A percentile compares a stretch with the other conserved stretches of the same genome.
Evolutionary conservation across 1,140 invertebrate genomes (phyloP).

Genomic region (Euwallacea fornicatus): DNA sequence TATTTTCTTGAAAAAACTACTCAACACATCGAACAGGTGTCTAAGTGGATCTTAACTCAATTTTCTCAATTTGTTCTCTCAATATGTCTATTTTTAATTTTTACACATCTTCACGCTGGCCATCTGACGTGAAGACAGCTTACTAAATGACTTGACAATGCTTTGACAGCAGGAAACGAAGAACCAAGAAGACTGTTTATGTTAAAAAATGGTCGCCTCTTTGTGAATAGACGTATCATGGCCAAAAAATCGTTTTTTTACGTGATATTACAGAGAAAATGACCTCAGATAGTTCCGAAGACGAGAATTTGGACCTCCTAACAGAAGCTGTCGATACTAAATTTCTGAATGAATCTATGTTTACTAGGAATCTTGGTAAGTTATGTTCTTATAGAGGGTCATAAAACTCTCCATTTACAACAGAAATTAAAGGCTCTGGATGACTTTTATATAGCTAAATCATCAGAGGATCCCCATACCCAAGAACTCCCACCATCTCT

Average conservation of each 20-base stretch:
- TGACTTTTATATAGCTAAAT: too few relatives aligned
- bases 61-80: too few relatives aligned
- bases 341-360: conserved; percentile 42
- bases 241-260: conserved; percentile 8
- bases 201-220: conserved; percentile 27
- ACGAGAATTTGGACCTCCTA: conserved; percentile 42
- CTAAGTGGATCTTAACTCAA: too few relatives aligned
- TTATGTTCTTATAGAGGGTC: background rate
- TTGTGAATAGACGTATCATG: conserved; percentile 20
- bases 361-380: conserved; percentile 34
- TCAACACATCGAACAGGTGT: too few relatives aligned
- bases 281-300: conserved; percentile 42
- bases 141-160: too few relatives aligned
- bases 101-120: too few relatives aligned
- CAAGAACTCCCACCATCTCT: conserved; percentile 27
- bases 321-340: conserved; percentile 40
- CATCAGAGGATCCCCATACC: too few relatives aligned
- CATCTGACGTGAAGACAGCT: background rate
- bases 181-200: conserved; percentile 30
- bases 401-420: too few relatives aligned
- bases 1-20: too few relatives aligned
- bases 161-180: background rate
- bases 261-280: conserved; percentile 26
- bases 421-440: too few relatives aligned
- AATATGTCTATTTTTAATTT: too few relatives aligned